Percentiles rank a stretch among this genome's conserved stretches.
Evolutionary conservation across 2,797 vertebrate species (phyloP).

Genomic region (Odontamblyopus rebecca): DNA sequence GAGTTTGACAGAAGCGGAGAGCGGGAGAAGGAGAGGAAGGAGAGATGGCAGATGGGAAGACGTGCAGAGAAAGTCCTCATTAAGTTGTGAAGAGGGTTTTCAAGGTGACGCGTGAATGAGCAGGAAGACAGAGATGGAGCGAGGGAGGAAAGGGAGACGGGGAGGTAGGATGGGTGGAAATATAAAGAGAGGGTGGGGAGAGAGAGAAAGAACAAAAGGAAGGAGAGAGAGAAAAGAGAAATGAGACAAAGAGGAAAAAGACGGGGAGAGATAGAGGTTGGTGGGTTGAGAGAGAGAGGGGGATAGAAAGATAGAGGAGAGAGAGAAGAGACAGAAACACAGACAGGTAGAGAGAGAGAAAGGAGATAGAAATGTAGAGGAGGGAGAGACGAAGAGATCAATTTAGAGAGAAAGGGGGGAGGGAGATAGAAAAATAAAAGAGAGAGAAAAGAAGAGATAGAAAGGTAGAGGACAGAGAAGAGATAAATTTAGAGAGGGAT

Average conservation of each 20-base stretch:
- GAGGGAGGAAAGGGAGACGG: background rate
- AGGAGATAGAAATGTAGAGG: too few relatives aligned
- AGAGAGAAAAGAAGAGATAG: too few relatives aligned
- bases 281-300: too few relatives aligned
- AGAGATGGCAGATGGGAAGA: constrained; percentile 17
- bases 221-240: background rate
- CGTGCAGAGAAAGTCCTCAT: constrained; percentile 34
- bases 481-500: too few relatives aligned
- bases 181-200: background rate
- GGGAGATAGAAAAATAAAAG: too few relatives aligned
- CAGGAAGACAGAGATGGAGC: background rate
- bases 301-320: too few relatives aligned
- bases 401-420: too few relatives aligned
- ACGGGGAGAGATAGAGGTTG: too few relatives aligned
- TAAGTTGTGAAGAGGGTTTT: constrained; percentile 42
- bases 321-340: too few relatives aligned
- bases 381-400: too few relatives aligned
- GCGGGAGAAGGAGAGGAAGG: constrained; percentile 22
- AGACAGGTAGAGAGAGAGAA: too few relatives aligned
- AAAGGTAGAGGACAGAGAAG: too few relatives aligned
- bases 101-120: constrained; percentile 37
- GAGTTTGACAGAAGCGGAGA: constrained; percentile 16
- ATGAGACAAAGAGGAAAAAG: background rate
- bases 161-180: background rate
- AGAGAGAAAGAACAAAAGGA: background rate